A percentile compares a stretch with the other conserved stretches of the same genome.
phyloP scores from a whole-genome alignment of 2,888 invertebrate species.

The Stramonita haemastoma region DNA sequence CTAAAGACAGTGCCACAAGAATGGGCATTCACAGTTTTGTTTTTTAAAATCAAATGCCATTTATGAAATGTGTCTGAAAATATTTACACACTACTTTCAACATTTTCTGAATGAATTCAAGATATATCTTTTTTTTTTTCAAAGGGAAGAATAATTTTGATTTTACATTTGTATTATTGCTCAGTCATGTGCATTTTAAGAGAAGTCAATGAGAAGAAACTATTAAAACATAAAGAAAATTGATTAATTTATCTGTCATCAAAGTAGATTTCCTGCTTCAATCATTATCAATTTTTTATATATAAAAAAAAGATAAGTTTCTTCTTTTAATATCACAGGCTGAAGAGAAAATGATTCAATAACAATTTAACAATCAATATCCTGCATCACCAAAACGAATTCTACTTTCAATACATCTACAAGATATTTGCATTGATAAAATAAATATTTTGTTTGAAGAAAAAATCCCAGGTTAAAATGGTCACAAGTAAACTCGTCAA shows the following conservation, averaged over 20 bases:
- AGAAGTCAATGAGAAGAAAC: neutral
- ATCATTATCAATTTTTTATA: no score
- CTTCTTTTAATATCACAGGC: no score
- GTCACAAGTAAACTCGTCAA: no score
- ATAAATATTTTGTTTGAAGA: no score
- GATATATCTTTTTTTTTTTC: neutral
- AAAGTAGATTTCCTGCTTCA: no score
- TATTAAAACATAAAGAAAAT: neutral
- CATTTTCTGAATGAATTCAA: neutral
- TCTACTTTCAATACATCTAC: no score
- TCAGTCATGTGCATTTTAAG: conserved; percentile 3
- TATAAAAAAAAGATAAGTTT: no score
- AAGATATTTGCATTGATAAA: no score
- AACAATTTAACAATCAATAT: neutral
- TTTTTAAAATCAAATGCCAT: conserved; percentile 28
- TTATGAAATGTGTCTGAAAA: conserved; percentile 11
- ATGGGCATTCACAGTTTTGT: conserved; percentile 13
- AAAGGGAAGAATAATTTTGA: neutral
- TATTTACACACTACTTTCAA: conserved; percentile 19
- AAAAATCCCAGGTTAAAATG: no score
- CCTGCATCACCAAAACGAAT: neutral
- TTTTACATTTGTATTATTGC: conserved; percentile 15
- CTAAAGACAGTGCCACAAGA: conserved; percentile 22
- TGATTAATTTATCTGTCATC: neutral
- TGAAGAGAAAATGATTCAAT: no score